Percentiles rank a stretch among this genome's conserved stretches.
Conservation (phyloP, 2,888 invertebrate genomes). For the Cephonodes hylas region DNA sequence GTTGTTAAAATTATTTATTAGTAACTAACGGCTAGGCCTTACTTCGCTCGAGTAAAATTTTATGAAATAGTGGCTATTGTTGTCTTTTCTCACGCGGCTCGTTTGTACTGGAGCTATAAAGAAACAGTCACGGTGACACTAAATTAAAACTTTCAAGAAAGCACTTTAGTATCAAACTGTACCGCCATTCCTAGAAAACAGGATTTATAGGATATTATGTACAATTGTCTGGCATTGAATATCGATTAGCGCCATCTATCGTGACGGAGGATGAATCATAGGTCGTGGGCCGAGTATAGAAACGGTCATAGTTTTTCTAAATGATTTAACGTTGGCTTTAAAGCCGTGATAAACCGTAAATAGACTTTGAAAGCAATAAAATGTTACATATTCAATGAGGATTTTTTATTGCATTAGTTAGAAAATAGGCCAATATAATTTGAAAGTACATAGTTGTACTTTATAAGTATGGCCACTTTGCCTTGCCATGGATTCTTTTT, state of each 20-base stretch:
- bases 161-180: neutral
- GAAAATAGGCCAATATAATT: neutral
- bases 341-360: neutral
- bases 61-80: no score
- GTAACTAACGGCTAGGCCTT: no score
- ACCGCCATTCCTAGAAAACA: neutral
- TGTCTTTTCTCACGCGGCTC: no score
- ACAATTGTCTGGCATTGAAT: conserved; percentile 11
- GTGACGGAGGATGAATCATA: neutral
- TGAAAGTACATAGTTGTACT: neutral
- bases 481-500: no score
- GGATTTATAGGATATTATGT: conserved; percentile 2
- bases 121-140: neutral
- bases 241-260: conserved; percentile 2
- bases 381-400: neutral
- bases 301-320: neutral
- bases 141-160: neutral
- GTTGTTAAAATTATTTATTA: no score
- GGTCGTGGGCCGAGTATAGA: neutral
- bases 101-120: no score
- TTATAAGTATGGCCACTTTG: neutral
- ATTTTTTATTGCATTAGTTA: neutral
- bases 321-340: neutral
- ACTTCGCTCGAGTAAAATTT: no score
- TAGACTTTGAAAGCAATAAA: neutral